Evolutionary conservation across 2,113 vertebrate species (phyloP).

Genomic region (Oxyruncus cristatus): DNA sequence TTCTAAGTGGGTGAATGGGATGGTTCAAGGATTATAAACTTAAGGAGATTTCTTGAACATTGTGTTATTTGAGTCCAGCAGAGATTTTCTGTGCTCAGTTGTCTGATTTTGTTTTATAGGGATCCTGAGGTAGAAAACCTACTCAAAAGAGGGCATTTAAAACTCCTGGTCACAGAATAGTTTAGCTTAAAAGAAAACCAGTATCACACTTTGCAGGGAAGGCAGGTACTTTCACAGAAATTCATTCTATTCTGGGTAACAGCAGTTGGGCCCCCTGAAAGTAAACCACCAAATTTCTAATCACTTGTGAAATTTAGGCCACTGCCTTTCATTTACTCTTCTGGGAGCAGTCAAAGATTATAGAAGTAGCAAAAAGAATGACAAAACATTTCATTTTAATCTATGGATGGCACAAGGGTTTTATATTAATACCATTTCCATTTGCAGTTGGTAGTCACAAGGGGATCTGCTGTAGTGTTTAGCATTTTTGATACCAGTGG

Average conservation of each 20-base stretch:
- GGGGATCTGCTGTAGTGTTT: neutral
- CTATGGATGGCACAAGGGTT: neutral
- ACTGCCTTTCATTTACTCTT: neutral
- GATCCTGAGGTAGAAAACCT: neutral
- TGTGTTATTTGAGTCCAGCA: neutral
- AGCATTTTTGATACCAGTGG: neutral
- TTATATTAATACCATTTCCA: conserved; percentile 38
- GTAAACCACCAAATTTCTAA: neutral
- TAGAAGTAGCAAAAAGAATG: neutral
- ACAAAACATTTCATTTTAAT: neutral
- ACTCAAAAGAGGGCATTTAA: neutral
- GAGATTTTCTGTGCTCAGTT: neutral
- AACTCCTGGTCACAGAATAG: neutral
- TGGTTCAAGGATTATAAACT: neutral
- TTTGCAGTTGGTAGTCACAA: neutral
- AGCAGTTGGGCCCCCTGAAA: neutral
- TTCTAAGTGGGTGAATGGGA: neutral
- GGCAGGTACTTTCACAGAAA: neutral
- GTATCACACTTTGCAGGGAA: neutral
- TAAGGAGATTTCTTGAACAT: neutral
- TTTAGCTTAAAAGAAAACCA: neutral
- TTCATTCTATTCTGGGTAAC: neutral
- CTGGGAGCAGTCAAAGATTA: neutral
- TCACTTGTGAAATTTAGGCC: neutral
- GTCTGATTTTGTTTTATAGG: neutral